Conservation (phyloP, 1,140 invertebrate species). For the Hetaerina americana region DNA sequence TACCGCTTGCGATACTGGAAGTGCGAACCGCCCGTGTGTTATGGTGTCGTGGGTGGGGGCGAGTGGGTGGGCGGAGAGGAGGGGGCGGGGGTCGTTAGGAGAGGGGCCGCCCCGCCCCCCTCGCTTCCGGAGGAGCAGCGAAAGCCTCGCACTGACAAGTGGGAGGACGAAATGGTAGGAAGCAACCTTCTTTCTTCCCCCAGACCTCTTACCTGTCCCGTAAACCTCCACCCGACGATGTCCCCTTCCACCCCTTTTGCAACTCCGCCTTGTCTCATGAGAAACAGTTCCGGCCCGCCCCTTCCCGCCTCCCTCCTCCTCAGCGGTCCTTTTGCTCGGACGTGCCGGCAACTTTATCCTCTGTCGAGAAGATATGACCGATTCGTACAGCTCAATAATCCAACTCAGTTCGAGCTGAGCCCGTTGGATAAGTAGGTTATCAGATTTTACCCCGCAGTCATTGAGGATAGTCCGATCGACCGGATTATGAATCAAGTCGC, state of each 20-base stretch:
- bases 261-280: not conserved
- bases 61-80: slow-evolving; percentile 11
- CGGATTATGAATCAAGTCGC: too few species aligned
- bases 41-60: not conserved
- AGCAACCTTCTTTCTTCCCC: too few species aligned
- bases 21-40: slow-evolving; percentile 2
- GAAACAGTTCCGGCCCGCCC: too few species aligned
- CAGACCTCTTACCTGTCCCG: not conserved
- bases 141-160: not conserved
- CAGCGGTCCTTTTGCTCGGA: too few species aligned
- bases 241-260: not conserved
- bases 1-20: slow-evolving; percentile 12
- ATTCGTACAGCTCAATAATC: too few species aligned
- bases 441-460: too few species aligned
- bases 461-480: too few species aligned
- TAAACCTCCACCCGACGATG: not conserved
- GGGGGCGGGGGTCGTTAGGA: not conserved
- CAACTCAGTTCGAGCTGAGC: too few species aligned
- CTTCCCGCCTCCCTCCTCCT: too few species aligned
- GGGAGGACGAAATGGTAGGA: not conserved
- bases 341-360: too few species aligned
- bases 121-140: not conserved
- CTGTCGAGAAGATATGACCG: too few species aligned
- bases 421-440: too few species aligned
- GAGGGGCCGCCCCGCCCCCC: not conserved